These are phyloP conservation scores for Platysternon megacephalum DNA, from an alignment of 2,113 vertebrate genomes.

Conservation along the genomic window DNA sequence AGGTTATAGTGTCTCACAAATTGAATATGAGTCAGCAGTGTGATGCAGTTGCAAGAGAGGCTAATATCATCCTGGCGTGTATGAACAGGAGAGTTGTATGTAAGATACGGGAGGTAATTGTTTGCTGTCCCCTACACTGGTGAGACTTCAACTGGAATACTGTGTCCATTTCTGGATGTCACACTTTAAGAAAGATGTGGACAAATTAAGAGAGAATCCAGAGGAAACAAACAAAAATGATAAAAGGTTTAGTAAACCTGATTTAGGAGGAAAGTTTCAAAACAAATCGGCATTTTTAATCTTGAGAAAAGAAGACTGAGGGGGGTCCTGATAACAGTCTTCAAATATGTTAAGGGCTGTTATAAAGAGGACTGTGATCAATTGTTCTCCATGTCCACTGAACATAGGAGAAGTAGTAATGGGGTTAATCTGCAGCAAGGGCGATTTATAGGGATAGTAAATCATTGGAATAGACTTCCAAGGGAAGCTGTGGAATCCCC, in stretches of 20 bases:
- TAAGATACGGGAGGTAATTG: background rate
- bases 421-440: too few relatives aligned
- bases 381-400: too few relatives aligned
- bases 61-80: background rate
- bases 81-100: background rate
- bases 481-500: too few relatives aligned
- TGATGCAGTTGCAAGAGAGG: too few relatives aligned
- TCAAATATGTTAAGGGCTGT: background rate
- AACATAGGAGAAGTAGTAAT: too few relatives aligned
- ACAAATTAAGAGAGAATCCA: fast-evolving
- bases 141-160: background rate
- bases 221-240: fast-evolving
- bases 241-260: background rate
- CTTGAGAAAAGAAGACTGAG: background rate
- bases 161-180: background rate
- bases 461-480: too few relatives aligned
- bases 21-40: too few relatives aligned
- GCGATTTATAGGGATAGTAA: too few relatives aligned
- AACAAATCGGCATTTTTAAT: too few relatives aligned
- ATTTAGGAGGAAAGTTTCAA: background rate
- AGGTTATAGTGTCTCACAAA: too few relatives aligned
- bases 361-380: too few relatives aligned
- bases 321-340: background rate
- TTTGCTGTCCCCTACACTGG: background rate
- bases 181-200: fast-evolving